phyloP scores from a whole-genome alignment of 2,888 invertebrate genomes.

The Bedellia somnulentella region DNA sequence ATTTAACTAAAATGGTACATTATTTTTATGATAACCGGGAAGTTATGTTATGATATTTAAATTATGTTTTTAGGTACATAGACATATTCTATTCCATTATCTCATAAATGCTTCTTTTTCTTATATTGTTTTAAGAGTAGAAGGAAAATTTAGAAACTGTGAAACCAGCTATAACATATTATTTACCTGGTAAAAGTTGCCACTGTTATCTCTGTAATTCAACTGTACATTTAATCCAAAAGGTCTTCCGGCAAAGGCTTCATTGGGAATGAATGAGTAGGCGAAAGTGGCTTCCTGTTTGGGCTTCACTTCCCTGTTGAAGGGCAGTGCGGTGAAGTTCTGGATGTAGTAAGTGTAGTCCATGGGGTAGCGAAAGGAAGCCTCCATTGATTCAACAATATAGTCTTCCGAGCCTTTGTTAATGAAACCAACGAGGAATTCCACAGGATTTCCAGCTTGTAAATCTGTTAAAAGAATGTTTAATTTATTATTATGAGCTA shows the following conservation, averaged over 20 bases:
- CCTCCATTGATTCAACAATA: conserved; percentile 89
- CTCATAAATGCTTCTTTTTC: no score
- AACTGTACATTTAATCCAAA: conserved; percentile 94
- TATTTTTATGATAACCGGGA: no score
- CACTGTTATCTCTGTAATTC: conserved; percentile 80
- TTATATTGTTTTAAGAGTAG: no score
- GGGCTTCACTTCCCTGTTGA: conserved; percentile 86
- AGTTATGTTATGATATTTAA: no score
- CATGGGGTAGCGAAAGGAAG: conserved; percentile 98
- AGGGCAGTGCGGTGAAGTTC: conserved; percentile 92
- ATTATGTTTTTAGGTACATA: no score
- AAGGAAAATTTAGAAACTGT: no score
- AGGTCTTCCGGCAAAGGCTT: conserved; percentile 95
- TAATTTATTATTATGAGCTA: no score
- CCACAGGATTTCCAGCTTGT: conserved; percentile 89
- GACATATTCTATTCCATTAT: no score
- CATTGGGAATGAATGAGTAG: conserved; percentile 93
- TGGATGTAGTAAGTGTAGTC: conserved; percentile 98
- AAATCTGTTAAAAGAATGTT: conserved; percentile 66
- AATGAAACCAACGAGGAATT: conserved; percentile 93
- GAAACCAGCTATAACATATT: no score
- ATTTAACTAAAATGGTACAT: no score
- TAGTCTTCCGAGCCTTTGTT: conserved; percentile 94
- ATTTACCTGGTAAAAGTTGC: conserved; percentile 61
- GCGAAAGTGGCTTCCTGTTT: conserved; percentile 92